phyloP scores from a whole-genome alignment of 2,113 vertebrate species.

The Gyps fulvus region DNA sequence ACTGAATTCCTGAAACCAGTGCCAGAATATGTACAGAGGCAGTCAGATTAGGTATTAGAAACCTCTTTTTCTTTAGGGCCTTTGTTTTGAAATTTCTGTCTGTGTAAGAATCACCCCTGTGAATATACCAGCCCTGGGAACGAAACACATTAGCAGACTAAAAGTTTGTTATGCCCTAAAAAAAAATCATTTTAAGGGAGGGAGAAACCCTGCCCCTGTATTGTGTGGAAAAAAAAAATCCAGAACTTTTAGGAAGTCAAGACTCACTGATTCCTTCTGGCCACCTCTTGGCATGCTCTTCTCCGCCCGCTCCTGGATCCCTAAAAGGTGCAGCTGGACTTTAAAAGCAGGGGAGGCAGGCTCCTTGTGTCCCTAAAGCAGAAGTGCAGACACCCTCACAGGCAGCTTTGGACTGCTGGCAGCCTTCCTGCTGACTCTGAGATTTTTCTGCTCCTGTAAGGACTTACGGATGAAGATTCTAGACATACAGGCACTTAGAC shows the following conservation, averaged over 20 bases:
- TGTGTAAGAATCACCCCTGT: neutral
- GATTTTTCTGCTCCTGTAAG: conserved; percentile 38
- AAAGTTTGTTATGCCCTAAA: neutral
- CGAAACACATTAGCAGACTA: neutral
- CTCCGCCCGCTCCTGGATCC: neutral
- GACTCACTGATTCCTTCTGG: neutral
- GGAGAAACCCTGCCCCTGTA: neutral
- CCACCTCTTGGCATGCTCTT: neutral
- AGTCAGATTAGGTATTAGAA: neutral
- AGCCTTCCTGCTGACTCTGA: conserved; percentile 31
- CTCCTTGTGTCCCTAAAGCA: neutral
- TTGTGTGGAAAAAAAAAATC: neutral
- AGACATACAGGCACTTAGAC: neutral
- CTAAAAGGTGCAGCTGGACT: neutral
- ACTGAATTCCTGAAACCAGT: neutral
- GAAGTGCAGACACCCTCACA: neutral
- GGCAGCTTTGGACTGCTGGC: neutral
- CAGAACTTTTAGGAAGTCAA: neutral
- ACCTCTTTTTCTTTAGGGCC: neutral
- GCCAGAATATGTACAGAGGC: neutral
- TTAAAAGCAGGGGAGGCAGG: neutral
- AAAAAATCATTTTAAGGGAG: neutral
- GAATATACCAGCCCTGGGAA: neutral
- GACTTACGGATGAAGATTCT: conserved; percentile 27
- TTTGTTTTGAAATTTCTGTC: neutral